A percentile compares a stretch with the other conserved stretches of the same genome.
These are phyloP conservation scores for Xiphorhynchus erythropygius DNA, from an alignment of 2,797 vertebrate species.

Conservation along the genomic window DNA sequence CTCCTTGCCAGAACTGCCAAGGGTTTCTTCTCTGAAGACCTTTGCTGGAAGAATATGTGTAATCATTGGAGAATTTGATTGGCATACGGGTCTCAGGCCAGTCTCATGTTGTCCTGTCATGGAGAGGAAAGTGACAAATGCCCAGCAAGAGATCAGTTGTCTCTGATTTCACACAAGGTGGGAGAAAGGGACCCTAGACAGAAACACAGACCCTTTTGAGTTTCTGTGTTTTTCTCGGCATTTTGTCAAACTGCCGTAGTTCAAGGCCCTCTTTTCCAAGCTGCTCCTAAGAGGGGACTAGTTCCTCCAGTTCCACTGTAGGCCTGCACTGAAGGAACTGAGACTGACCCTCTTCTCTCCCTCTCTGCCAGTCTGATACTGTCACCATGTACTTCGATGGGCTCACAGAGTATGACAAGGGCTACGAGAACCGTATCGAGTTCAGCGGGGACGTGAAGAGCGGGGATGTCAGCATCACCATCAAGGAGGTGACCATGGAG, in stretches of 20 bases:
- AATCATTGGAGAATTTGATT: neutral
- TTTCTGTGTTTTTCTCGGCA: neutral
- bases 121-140: neutral
- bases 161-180: neutral
- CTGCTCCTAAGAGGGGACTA: neutral
- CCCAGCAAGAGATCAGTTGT: neutral
- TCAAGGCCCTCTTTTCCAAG: neutral
- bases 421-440: constrained; percentile 32
- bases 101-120: fast-evolving
- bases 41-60: neutral
- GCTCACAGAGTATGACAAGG: fast-evolving
- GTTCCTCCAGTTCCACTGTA: fast-evolving
- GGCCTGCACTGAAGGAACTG: neutral
- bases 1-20: neutral
- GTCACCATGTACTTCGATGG: neutral
- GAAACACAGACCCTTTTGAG: neutral
- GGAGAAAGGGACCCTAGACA: neutral
- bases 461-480: constrained; percentile 59
- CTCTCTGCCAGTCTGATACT: constrained; percentile 36
- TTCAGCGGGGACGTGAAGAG: neutral
- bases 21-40: neutral
- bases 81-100: neutral
- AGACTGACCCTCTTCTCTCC: neutral
- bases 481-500: constrained; percentile 57
- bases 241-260: neutral